A percentile compares a stretch with the other conserved stretches of the same genome.
Conservation (phyloP, 2,797 vertebrate species). For the Apodemus agrarius region DNA sequence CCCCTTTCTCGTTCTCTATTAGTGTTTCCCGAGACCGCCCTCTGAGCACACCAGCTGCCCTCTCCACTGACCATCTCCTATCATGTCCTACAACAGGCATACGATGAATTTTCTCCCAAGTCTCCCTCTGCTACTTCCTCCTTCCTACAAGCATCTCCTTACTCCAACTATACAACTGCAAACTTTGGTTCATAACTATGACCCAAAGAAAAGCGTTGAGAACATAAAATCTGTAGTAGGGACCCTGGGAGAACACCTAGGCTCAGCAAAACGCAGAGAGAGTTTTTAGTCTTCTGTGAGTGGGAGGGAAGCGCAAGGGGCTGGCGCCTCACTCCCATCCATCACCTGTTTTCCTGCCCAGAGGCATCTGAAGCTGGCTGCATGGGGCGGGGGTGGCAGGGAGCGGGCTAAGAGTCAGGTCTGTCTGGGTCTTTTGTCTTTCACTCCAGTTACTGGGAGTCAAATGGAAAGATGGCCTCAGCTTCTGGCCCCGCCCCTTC, state of each 20-base stretch:
- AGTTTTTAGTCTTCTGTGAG: constrained; percentile 67
- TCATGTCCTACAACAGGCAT: not conserved
- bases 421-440: constrained; percentile 25
- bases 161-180: not conserved
- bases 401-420: not conserved
- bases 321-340: constrained; percentile 77
- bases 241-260: constrained; percentile 23
- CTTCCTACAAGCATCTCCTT: not conserved
- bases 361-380: not conserved
- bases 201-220: constrained; percentile 44
- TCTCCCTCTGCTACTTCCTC: not conserved
- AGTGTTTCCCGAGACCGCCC: not conserved
- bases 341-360: constrained; percentile 53
- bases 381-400: not conserved
- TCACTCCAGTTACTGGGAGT: not conserved
- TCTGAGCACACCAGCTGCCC: not conserved
- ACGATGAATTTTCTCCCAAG: fast-evolving
- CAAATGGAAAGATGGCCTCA: constrained; percentile 49
- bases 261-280: constrained; percentile 80
- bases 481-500: not conserved
- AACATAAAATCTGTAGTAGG: constrained; percentile 48
- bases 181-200: constrained; percentile 43
- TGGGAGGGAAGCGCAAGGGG: constrained; percentile 76
- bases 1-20: not conserved
- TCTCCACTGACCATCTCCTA: not conserved